Base-by-base conservation (phyloP, 1,140 invertebrate species). In the Brachionus calyciflorus region DNA sequence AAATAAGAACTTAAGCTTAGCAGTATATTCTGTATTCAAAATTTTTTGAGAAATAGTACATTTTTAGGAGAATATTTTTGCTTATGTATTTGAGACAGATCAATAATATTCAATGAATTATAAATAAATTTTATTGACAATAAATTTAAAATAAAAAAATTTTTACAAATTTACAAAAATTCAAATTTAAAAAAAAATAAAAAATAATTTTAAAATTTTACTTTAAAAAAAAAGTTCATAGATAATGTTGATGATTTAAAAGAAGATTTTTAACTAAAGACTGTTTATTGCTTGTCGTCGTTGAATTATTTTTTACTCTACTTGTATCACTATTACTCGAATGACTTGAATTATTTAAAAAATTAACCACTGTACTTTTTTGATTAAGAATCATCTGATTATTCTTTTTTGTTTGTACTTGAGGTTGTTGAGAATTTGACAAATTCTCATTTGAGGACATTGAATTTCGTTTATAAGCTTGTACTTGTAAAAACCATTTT, bases 151-250 rank as follows among this genome's bases (percentile, higher is more conserved):
- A 12, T 12, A 30, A 28, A 28, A 9, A 28, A 14, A 10, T n/a
- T 28, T 28, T 30, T 55, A 60, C 55, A 65, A 44, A 65, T 65
- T 37, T 65, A 65, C 60, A 65, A 65, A n/a, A n/a, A n/a, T n/a
- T n/a, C 10, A 14, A 33, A 60, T 19, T 60, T 60, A 60, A 40
- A 60, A 65, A 63, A 17, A 63, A 63, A 14, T 63, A n/a, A n/a
- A n/a, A n/a, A n/a, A 40, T 19, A 17, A 5, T 63, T 40, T 63
- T n/a, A 63, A n/a, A 63, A 17, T n/a, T n/a, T n/a, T n/a, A n/a
- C n/a, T n/a, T n/a, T n/a, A 63, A n/a, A 60, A 37, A 60, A 60
- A 65, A 46, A 44, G 10, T 30, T n/a, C 12, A 65, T 65, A 65
- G 44, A 65, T 65, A 65, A 41, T 65, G 60, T 65, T 41, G 60